Base-by-base conservation (phyloP, 2,797 vertebrate species). In the Periophthalmus magnuspinnatus region DNA sequence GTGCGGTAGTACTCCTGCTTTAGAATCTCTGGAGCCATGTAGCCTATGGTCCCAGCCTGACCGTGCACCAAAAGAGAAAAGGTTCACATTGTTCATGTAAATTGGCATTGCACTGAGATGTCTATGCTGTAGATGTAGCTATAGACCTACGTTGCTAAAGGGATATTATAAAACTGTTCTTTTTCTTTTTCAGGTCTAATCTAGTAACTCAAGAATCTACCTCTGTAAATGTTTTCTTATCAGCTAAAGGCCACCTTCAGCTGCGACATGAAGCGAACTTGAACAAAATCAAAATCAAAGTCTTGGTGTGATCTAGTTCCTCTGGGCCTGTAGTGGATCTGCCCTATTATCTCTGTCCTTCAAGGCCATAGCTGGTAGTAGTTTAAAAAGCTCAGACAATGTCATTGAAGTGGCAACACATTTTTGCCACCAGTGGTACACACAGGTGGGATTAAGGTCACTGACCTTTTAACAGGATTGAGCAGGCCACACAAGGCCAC, bases 1-100 rank as follows among this genome's bases (percentile, higher is more conserved):
- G 87, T 95, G 75, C 84, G 77, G 84, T 97, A 97, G n/a, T 80
- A 81, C 58, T 93, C 93, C 52, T 96, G 94, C 69, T 45, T 90
- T 73, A 93, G 84, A 5, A 93, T 81, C 86, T 93, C 92, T 14
- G 92, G 92, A 21, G 91, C 91, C 92, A 94, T 93, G 88, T 93
- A 93, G 13, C 92, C 92, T 0, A 75, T 86, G 0, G 92, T 93
- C 65, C 92, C 92, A 65, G 92, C 92, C 91, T 92, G 72, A 34
- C 5, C 34, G 62, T 36, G 74, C 21, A 67, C 6, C 70, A 9
- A 64, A 21, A 1, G 1, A 19, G 19, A 36, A 41, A 16, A 24
- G 8, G 7, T 33, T 56, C n/a, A 13, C 56, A 5, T 14, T 24
- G 14, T 56, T 52, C 16, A 52, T n/a, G 48, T 13, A 24, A 16